Evolutionary conservation across 2,113 vertebrate genomes (phyloP).

Genomic region (Callochromis pleurospilus): DNA sequence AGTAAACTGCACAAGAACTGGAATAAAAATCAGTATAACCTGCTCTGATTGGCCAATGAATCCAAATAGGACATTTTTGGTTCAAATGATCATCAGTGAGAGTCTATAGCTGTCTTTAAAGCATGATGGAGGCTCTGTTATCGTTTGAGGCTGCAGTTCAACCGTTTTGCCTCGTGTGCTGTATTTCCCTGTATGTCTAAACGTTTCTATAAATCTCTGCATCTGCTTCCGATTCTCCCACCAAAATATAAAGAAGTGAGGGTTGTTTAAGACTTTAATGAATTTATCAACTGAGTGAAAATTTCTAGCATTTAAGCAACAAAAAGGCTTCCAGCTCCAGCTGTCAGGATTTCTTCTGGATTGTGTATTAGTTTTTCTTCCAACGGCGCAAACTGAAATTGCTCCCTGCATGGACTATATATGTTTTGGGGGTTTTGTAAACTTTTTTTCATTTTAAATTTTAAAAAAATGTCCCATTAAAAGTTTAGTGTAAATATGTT

Average conservation of each 20-base stretch:
- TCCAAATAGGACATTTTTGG: background rate
- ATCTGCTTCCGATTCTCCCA: background rate
- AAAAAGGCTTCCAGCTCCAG: background rate
- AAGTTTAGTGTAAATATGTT: background rate
- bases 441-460: background rate
- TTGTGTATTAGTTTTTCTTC: background rate
- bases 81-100: background rate
- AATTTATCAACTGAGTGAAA: background rate
- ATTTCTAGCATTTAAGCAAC: background rate
- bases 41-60: background rate
- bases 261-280: background rate
- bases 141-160: background rate
- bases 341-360: background rate
- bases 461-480: background rate
- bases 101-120: background rate
- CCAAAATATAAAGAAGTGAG: background rate
- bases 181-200: background rate
- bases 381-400: background rate
- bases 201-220: background rate
- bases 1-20: background rate
- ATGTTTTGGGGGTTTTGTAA: rapidly evolving
- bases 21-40: rapidly evolving
- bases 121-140: background rate
- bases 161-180: background rate
- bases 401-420: background rate